Conservation (phyloP, 2,797 vertebrate species). For the Cygnus olor region DNA sequence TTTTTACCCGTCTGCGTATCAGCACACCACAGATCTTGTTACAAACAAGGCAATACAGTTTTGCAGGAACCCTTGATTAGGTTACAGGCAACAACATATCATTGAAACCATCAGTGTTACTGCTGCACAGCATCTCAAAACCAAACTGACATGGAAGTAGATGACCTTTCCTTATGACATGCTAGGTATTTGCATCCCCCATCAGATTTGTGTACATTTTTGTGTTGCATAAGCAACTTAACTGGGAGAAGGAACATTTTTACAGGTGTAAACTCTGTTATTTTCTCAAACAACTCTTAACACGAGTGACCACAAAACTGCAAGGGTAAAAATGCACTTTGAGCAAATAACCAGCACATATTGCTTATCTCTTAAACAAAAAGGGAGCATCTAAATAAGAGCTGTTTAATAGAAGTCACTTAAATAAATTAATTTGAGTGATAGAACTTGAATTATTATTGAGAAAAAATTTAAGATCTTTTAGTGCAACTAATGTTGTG, state of each 20-base stretch:
- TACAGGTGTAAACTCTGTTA: not conserved
- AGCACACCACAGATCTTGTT: not conserved
- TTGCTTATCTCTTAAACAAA: conserved; percentile 13
- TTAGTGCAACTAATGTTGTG: conserved; percentile 36
- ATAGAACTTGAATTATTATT: conserved; percentile 12
- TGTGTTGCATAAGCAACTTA: not conserved
- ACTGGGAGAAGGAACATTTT: not conserved
- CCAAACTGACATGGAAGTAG: not conserved
- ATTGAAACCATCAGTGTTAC: not conserved
- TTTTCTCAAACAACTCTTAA: not conserved
- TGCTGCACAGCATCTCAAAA: not conserved
- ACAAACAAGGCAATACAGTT: not conserved
- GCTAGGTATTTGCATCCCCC: not conserved
- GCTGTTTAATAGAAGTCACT: not conserved
- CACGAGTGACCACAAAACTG: not conserved
- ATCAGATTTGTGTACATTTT: not conserved
- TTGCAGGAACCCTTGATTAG: not conserved
- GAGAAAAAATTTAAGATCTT: conserved; percentile 3
- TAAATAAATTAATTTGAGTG: conserved; percentile 30
- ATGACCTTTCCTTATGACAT: not conserved
- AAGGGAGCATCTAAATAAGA: not conserved
- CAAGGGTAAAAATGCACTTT: not conserved
- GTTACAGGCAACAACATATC: not conserved
- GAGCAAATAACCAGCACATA: not conserved
- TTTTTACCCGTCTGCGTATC: not conserved